phyloP scores from a whole-genome alignment of 2,113 vertebrate species.

The Heterotilapia buettikoferi region DNA sequence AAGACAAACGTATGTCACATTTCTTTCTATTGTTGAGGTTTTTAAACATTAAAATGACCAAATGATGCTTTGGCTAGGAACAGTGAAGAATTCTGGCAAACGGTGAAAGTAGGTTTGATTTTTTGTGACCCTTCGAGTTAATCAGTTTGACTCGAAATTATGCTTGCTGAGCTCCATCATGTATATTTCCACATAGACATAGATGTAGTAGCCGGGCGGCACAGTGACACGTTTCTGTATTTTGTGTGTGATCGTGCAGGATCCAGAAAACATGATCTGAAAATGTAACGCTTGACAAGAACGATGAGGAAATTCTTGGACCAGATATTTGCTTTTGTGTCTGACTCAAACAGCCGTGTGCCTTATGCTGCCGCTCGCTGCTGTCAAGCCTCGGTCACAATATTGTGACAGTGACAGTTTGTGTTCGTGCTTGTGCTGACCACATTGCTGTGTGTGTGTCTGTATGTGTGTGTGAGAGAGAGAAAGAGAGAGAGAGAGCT shows the following conservation, averaged over 20 bases:
- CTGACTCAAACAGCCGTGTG: neutral
- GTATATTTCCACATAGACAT: neutral
- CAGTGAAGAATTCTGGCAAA: neutral
- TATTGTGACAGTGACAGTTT: conserved; percentile 44
- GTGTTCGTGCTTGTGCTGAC: conserved; percentile 20
- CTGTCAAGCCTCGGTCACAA: conserved; percentile 21
- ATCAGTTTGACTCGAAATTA: neutral
- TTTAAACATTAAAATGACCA: neutral
- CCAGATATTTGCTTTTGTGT: neutral
- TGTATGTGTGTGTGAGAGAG: neutral
- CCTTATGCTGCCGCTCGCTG: neutral
- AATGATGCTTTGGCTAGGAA: neutral
- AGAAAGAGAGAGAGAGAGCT: neutral
- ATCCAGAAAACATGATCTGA: neutral
- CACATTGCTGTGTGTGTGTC: neutral
- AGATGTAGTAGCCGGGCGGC: neutral
- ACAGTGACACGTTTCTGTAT: neutral
- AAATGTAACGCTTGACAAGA: too few relatives aligned
- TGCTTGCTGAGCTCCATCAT: neutral
- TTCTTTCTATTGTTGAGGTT: neutral
- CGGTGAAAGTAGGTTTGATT: neutral
- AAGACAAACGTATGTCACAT: neutral
- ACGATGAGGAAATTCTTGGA: neutral
- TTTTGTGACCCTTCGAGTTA: neutral
- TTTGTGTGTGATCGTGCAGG: neutral